Percentiles rank a stretch among this genome's conserved stretches.
These are phyloP conservation scores for Hemiprocne comata DNA, from an alignment of 2,113 vertebrate genomes.

Conservation along the genomic window DNA sequence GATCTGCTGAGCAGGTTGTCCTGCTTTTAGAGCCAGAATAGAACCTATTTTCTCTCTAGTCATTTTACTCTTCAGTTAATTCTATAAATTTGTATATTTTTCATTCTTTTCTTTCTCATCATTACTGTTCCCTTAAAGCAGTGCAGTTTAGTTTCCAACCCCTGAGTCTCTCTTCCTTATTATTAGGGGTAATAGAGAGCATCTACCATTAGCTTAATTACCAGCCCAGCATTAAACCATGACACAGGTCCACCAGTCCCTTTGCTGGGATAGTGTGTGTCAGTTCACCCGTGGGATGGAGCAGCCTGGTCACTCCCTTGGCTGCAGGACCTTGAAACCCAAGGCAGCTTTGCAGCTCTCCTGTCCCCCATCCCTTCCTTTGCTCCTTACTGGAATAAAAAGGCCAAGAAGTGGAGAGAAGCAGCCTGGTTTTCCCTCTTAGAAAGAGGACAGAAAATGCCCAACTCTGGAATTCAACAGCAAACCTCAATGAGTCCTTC, in stretches of 20 bases:
- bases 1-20: background rate
- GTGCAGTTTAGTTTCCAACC: no score
- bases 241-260: background rate
- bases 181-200: no score
- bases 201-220: no score
- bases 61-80: no score
- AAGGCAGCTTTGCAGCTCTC: background rate
- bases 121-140: no score
- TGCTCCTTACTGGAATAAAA: background rate
- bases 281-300: background rate
- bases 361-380: accelerated
- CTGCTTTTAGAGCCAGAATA: no score
- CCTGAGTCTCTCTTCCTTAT: no score
- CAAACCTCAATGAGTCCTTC: background rate
- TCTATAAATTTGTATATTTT: no score
- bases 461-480: background rate
- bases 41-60: no score
- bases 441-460: background rate
- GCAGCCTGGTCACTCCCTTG: background rate
- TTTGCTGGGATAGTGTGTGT: accelerated
- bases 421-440: background rate
- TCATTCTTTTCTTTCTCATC: no score
- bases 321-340: background rate
- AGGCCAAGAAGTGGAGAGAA: background rate
- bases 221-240: no score